Base-by-base conservation (phyloP, 1,140 invertebrate species). In the Tachypleus tridentatus region DNA sequence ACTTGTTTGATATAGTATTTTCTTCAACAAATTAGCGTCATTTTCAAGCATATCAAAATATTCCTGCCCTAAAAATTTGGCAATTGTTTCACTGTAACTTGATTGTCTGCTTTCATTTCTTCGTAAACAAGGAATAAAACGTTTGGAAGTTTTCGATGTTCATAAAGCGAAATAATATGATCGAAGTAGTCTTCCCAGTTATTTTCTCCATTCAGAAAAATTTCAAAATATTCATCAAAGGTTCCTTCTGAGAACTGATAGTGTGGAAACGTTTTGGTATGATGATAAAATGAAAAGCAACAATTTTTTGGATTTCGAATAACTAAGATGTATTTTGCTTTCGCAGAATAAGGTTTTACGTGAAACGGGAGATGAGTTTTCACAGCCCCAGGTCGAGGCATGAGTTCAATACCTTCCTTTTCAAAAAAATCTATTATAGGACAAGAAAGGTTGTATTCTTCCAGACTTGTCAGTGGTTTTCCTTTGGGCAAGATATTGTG, bases 251-350 rank as follows among this genome's bases (percentile, higher is more conserved):
- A 60, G 10, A 63, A 63, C 0, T 54, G 10, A 51, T 67, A 61
- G 4, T 48, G 47, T 49, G 60, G 51, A 8, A 62, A 53, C 47
- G 51, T 54, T 54, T 59, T 81, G 74, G 88, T 87, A 52, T 91
- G 82, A 76, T 91, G 85, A 73, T 86, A 93, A 75, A 85, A 92
- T 0, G 89, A 93, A 0, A 92, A 87, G 4, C 83, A 87, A 1
- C 90, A 85, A 74, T 93, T 90, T 75, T 91, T 89, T 0, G 90
- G 89, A 78, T 93, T 90, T 62, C 91, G 79, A 4, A 86, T 85
- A 0, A 91, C 83, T 71, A 89, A 91, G 4, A 91, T 79, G 29
- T 8, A 89, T 78, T 81, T 47, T 82, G 81, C 48, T 69, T 73
- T 47, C 4, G 9, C 4, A 4, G 51, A 53, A 2, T 58, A 61